phyloP scores from a whole-genome alignment of 2,888 invertebrate species.

The Pseudococcus longispinus region DNA sequence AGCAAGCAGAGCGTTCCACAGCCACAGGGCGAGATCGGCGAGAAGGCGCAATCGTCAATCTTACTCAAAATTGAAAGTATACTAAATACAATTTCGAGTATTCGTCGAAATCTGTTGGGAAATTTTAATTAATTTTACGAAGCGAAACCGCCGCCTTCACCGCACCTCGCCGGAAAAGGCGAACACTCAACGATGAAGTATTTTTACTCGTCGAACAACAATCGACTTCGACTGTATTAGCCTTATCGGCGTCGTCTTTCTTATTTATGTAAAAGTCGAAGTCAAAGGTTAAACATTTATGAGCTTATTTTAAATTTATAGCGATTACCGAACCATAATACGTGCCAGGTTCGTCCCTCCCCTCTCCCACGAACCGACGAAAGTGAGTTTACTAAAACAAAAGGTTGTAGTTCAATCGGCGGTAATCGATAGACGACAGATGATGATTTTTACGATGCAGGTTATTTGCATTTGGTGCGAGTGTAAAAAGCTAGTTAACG shows the following conservation, averaged over 20 bases:
- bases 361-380: no score
- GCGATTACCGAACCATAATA: background rate
- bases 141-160: background rate
- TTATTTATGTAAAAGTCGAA: background rate
- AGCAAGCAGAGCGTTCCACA: no score
- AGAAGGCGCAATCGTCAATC: background rate
- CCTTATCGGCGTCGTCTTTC: background rate
- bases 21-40: no score
- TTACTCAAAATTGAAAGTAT: constrained; percentile 18
- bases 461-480: background rate
- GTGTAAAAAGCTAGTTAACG: background rate
- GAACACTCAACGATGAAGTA: no score
- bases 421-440: background rate
- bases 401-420: no score
- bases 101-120: background rate
- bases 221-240: no score
- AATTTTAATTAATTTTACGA: constrained; percentile 18
- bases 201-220: no score
- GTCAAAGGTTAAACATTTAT: background rate
- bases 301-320: constrained; percentile 27
- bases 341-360: background rate
- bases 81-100: background rate
- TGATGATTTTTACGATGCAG: background rate
- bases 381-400: no score
- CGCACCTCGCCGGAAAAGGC: background rate